A percentile compares a stretch with the other conserved stretches of the same genome.
Conservation (phyloP, 2,888 invertebrate species). For the Notodonta ziczac region DNA sequence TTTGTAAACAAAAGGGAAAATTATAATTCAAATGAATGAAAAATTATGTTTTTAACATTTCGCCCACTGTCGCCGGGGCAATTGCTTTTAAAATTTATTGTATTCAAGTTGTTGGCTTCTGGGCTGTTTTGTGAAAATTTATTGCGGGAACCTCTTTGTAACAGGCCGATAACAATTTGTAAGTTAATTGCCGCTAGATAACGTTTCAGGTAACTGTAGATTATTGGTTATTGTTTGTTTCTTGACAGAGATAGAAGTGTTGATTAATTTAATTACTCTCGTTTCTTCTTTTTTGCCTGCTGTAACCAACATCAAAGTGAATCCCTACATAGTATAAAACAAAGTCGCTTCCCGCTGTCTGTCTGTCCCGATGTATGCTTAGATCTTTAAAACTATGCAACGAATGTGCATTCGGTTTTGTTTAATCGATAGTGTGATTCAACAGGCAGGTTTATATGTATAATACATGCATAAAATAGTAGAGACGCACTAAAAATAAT, state of each 20-base stretch:
- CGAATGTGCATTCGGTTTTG: no score
- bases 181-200: constrained; percentile 14
- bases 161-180: constrained; percentile 21
- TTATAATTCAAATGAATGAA: constrained; percentile 32
- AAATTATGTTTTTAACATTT: constrained; percentile 33
- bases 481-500: no score
- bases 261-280: no score
- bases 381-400: no score
- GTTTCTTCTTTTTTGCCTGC: no score
- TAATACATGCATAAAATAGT: no score
- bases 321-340: no score
- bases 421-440: no score
- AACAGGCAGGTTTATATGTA: no score
- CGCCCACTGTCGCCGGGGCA: constrained; percentile 18
- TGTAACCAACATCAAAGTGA: no score
- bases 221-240: not conserved
- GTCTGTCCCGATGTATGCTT: no score
- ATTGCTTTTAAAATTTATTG: constrained; percentile 34
- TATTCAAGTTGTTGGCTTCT: not conserved
- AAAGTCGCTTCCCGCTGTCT: no score
- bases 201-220: constrained; percentile 6
- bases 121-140: constrained; percentile 18
- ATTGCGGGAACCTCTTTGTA: constrained; percentile 19
- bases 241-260: not conserved
- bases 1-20: not conserved